These are phyloP conservation scores for Catharus fuscescens DNA, from an alignment of 2,113 vertebrate species.

Conservation along the genomic window DNA sequence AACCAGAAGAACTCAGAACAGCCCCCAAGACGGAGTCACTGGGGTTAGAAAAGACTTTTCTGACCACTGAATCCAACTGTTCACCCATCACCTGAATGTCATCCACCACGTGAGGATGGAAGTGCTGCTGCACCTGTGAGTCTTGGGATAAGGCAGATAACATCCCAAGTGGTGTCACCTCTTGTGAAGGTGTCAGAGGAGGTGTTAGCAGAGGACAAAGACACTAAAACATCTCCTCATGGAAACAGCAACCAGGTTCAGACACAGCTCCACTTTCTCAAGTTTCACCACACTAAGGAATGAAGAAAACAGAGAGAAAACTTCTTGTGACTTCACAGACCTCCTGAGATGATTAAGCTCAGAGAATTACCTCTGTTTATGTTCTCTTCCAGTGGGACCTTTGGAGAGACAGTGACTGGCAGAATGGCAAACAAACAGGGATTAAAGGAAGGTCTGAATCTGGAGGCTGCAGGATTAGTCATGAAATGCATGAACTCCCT, in stretches of 20 bases:
- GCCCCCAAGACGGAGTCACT: neutral
- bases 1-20: neutral
- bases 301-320: neutral
- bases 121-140: neutral
- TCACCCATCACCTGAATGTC: neutral
- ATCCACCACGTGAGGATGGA: neutral
- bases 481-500: neutral
- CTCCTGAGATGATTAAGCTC: neutral
- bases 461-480: neutral
- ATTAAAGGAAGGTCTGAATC: neutral
- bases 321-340: neutral
- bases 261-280: neutral
- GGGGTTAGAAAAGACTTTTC: neutral
- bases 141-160: neutral
- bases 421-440: neutral
- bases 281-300: neutral
- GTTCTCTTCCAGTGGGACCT: neutral
- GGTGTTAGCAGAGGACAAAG: neutral
- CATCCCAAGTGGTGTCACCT: neutral
- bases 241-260: neutral
- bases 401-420: neutral
- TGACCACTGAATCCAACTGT: rapidly evolving
- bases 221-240: neutral
- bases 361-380: neutral
- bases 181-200: neutral